Conservation (phyloP, 2,888 invertebrate species). For the Cephus spinipes region DNA sequence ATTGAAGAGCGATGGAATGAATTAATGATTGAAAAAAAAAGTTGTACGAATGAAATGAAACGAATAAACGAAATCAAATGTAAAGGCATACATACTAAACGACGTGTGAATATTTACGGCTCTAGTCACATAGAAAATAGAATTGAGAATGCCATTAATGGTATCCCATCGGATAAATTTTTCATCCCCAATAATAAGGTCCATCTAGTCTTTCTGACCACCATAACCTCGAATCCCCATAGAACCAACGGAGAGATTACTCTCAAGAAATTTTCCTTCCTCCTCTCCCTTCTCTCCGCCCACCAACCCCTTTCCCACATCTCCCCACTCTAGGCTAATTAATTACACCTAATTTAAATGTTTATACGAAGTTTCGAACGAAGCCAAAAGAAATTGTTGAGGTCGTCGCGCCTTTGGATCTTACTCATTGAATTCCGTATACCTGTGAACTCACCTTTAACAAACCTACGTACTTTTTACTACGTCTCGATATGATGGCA, state of each 20-base stretch:
- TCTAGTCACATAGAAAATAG: not conserved
- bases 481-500: not conserved
- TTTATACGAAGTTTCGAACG: conserved; percentile 51
- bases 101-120: not conserved
- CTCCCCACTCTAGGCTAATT: conserved; percentile 21
- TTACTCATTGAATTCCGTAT: conserved; percentile 41
- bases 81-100: not conserved
- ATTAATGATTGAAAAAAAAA: not conserved
- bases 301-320: not conserved
- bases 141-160: not conserved
- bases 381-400: conserved; percentile 63
- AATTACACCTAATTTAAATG: conserved; percentile 56
- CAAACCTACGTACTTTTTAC: not conserved
- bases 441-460: not conserved
- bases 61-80: not conserved
- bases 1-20: not conserved
- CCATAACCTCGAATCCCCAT: not conserved
- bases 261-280: not conserved
- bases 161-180: not conserved
- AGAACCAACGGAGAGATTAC: not conserved
- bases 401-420: conserved; percentile 57
- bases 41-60: not conserved
- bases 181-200: not conserved
- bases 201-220: not conserved
- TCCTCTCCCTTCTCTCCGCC: not conserved